Evolutionary conservation across 2,797 vertebrate species (phyloP).

Genomic region (Chelidonichthys spinosus): DNA sequence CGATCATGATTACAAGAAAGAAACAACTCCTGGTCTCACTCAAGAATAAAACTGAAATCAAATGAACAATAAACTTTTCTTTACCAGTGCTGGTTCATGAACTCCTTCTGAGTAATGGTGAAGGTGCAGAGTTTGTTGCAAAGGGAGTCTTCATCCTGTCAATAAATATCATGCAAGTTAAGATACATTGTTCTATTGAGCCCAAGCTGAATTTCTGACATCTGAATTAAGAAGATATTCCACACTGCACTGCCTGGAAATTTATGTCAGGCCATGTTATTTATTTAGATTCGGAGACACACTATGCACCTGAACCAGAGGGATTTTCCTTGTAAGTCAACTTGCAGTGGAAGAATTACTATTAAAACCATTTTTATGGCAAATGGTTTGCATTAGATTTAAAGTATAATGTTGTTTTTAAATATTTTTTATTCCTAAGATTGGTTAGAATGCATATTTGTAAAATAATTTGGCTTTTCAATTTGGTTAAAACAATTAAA

Average conservation of each 20-base stretch:
- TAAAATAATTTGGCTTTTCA: neutral
- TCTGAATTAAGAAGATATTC: neutral
- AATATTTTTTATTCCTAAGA: neutral
- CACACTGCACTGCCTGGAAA: neutral
- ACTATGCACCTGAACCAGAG: neutral
- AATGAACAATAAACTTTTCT: constrained; percentile 33
- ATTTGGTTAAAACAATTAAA: neutral
- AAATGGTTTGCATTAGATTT: neutral
- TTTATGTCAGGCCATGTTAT: neutral
- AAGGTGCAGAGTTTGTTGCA: constrained; percentile 99
- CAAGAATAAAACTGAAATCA: constrained; percentile 13
- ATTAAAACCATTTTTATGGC: no score
- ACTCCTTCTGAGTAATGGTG: constrained; percentile 99
- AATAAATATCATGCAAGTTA: constrained; percentile 45
- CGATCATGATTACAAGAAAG: neutral
- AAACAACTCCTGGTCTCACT: neutral
- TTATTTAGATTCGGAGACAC: neutral
- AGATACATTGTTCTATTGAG: neutral
- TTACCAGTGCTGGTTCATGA: constrained; percentile 99
- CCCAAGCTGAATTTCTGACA: neutral
- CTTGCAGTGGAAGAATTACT: neutral
- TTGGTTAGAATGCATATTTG: neutral
- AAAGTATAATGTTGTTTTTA: neutral
- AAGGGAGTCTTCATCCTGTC: constrained; percentile 98
- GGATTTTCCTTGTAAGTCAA: neutral